phyloP scores from a whole-genome alignment of 2,113 vertebrate genomes.

The zebrafish (Danio rerio) region DNA sequence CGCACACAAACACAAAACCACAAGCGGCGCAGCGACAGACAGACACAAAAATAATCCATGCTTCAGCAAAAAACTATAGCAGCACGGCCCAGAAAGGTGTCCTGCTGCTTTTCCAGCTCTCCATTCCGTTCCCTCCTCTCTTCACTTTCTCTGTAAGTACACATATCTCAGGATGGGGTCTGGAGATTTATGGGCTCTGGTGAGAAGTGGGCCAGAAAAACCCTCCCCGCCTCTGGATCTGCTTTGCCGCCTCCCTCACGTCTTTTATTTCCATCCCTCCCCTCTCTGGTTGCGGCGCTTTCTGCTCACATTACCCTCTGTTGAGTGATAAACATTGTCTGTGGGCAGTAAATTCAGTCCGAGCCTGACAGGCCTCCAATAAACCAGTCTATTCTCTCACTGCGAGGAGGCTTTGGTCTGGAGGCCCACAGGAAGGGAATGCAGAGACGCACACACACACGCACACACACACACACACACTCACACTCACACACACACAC shows the following conservation, averaged over 20 bases:
- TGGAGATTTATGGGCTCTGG: constrained; percentile 46
- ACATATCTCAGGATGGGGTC: constrained; percentile 41
- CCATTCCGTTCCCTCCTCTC: not conserved
- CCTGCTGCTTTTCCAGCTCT: not conserved
- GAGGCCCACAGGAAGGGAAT: constrained; percentile 55
- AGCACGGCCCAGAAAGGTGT: not conserved
- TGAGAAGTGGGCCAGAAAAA: constrained; percentile 45
- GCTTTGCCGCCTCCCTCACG: constrained; percentile 29
- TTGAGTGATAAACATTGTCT: constrained; percentile 64
- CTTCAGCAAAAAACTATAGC: constrained; percentile 3
- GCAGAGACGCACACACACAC: constrained; percentile 37
- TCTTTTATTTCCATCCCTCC: constrained; percentile 38
- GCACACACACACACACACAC: constrained; percentile 33
- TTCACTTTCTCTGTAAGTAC: constrained; percentile 27
- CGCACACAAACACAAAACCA: not conserved
- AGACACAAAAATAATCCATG: not conserved
- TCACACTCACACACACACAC: constrained; percentile 26
- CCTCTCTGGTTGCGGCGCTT: constrained; percentile 25
- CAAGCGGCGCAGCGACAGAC: not conserved
- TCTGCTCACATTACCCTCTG: constrained; percentile 47
- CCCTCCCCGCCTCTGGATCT: constrained; percentile 38
- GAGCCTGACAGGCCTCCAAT: constrained; percentile 56
- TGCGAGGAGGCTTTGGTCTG: constrained; percentile 44
- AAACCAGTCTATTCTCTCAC: constrained; percentile 58
- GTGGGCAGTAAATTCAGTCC: constrained; percentile 58